Evolutionary conservation across 37 sponge, comb jelly and placozoan genomes (phyloP), one percentile per base, ranked within the genome.

Genomic region (Hormiphora californensis): DNA sequence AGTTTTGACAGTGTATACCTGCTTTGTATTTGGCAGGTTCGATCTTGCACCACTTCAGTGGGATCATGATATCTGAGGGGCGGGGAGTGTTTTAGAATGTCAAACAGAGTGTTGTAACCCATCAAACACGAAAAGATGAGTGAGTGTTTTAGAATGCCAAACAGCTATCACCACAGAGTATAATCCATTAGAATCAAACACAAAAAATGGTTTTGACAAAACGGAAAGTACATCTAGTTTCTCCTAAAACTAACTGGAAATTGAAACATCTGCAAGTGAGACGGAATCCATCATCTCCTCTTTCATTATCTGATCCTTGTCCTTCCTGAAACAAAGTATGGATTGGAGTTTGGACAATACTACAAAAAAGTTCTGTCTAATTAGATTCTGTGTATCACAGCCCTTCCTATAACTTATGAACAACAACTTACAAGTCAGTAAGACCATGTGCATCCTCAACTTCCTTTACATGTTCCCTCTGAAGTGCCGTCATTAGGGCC

Each of bases 261-360:
- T 39, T 27, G 81, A 43, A 9, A 73, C 46, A 28, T 73, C 81
- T 5, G 81, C 81, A 43, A 73, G 46, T 7, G 81, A 73, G 5
- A 73, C 81, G 2, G 81, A 17, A 27, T 73, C 81, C 81, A 73
- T 27, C 81, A 73, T 39, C 25, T 73, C 81, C 81, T 73, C 81
- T 33, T 30, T 39, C 36, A 27, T 21, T 4, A 73, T 33, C 27
- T 73, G 46, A 40, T 73, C 81, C 25, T 41, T 41, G 5, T 39
- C 43, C 25, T 41, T 73, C 11, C 81, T 73, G 81, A 57, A 4
- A 9, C 12, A 49, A 15, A 49, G 53, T 17, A 15, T 15, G 9
- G 9, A 49, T 49, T 9, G 9, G 51, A 46, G 51, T 9, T 9
- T 9, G 15, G 53, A 15, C 53, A 49, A 49, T 49, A 9, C 9